Evolutionary conservation across 2,797 vertebrate genomes (phyloP).

Genomic region (Alauda arvensis): DNA sequence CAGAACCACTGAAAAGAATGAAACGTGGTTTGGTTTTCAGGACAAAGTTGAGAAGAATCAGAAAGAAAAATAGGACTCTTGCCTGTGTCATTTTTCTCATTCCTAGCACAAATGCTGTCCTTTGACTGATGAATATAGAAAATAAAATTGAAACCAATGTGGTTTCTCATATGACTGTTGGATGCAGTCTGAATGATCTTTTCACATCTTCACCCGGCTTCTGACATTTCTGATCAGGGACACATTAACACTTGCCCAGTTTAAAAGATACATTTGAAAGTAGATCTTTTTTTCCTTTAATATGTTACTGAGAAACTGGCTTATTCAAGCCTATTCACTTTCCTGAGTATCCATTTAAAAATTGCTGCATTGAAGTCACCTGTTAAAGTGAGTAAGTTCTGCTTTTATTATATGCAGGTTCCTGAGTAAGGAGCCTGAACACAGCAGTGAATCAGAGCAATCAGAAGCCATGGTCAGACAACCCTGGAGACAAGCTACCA

Average conservation of each 20-base stretch:
- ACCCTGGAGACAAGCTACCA: neutral
- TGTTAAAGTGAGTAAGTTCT: neutral
- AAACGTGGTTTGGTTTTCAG: constrained; percentile 31
- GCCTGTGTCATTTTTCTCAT: constrained; percentile 4
- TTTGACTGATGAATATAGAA: neutral
- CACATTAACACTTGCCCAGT: neutral
- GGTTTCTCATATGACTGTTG: neutral
- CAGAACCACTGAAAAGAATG: constrained; percentile 28
- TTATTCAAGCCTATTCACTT: neutral
- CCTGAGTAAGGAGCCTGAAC: neutral
- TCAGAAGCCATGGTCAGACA: neutral
- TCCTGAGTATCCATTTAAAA: constrained; percentile 20
- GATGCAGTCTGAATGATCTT: neutral
- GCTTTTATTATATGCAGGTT: neutral
- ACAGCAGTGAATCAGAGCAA: neutral
- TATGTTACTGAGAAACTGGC: neutral
- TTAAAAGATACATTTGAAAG: neutral
- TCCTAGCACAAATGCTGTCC: neutral
- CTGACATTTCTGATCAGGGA: neutral
- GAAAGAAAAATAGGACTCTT: constrained; percentile 1
- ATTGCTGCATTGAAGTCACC: neutral
- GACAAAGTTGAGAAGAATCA: neutral
- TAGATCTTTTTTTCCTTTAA: neutral
- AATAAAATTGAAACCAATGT: neutral
- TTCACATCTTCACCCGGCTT: neutral